Evolutionary conservation across 1,140 invertebrate species (phyloP), one percentile per base, ranked within the genome.

Genomic region (Magallana gigas): DNA sequence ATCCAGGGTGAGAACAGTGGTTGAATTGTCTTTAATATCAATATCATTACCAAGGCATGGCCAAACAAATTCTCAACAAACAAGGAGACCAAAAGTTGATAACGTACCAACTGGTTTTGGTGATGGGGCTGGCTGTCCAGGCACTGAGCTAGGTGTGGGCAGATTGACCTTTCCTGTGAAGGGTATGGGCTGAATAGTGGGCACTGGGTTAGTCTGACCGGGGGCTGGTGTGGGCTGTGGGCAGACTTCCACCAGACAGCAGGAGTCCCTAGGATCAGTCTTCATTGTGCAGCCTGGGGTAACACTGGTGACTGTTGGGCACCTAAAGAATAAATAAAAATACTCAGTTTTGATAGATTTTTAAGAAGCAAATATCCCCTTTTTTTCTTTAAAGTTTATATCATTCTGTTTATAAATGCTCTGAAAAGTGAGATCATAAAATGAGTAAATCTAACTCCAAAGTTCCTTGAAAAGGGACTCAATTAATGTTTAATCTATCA

Each of bases 121-220:
- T 76, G 88, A 86, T 14, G 88, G 88, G n/a, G 36, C 23, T 12
- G 88, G 85, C 81, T 89, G 85, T 60, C 88, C 88, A n/a, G 88
- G 88, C 8, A 84, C 64, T 62, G 82, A 85, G 58, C 56, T 36
- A 11, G 85, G 85, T 57, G 85, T 89, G 71, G 85, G 85, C 16
- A 89, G 23, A 60, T 89, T 84, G 56, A 89, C 88, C 64, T 89
- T 82, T 84, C 88, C 88, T 62, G 88, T 89, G 48, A 89, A 29
- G 48, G 16, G n/a, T 7, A 59, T 6, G 7, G 83, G 62, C 12
- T 7, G 14, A 18, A 89, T 16, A 1, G 88, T 89, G 1, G 88
- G 88, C 4, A 89, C 85, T 18, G 82, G 88, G 1, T 85, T 86
- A 6, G 88, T 68, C 58, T 84, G 62, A n/a, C 64, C 58, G 76